phyloP scores from a whole-genome alignment of 2,888 invertebrate genomes.

The Corythucha ciliata region DNA sequence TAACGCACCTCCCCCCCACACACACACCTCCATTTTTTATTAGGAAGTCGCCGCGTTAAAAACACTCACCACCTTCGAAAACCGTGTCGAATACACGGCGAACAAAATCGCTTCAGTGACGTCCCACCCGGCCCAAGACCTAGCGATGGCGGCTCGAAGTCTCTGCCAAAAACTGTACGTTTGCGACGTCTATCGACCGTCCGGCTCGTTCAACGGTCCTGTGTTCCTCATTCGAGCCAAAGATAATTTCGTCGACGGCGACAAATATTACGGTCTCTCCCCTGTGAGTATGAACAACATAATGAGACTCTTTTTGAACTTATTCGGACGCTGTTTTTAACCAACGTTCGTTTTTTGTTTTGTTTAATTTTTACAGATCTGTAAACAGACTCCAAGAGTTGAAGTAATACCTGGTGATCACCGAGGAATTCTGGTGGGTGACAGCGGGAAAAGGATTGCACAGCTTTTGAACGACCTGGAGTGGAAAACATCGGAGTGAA shows the following conservation, averaged over 20 bases:
- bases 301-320: no score
- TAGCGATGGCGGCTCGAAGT: conserved; percentile 60
- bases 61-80: conserved; percentile 51
- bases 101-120: conserved; percentile 49
- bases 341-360: no score
- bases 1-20: no score
- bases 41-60: conserved; percentile 53
- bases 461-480: conserved; percentile 24
- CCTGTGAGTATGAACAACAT: no score
- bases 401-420: conserved; percentile 53
- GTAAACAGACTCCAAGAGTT: conserved; percentile 10
- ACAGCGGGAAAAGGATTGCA: conserved; percentile 46
- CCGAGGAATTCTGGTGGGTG: conserved; percentile 74
- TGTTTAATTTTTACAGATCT: conserved; percentile 1
- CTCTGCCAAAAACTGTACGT: conserved; percentile 75
- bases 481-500: no score
- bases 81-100: conserved; percentile 54
- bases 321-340: no score
- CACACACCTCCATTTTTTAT: no score
- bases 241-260: conserved; percentile 73
- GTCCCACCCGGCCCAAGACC: conserved; percentile 49
- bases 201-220: conserved; percentile 53
- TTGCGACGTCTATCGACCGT: conserved; percentile 66
- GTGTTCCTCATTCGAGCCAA: conserved; percentile 77
- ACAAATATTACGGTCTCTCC: conserved; percentile 64